These are phyloP conservation scores for Riparia riparia DNA, from an alignment of 2,113 vertebrate species.

Conservation along the genomic window DNA sequence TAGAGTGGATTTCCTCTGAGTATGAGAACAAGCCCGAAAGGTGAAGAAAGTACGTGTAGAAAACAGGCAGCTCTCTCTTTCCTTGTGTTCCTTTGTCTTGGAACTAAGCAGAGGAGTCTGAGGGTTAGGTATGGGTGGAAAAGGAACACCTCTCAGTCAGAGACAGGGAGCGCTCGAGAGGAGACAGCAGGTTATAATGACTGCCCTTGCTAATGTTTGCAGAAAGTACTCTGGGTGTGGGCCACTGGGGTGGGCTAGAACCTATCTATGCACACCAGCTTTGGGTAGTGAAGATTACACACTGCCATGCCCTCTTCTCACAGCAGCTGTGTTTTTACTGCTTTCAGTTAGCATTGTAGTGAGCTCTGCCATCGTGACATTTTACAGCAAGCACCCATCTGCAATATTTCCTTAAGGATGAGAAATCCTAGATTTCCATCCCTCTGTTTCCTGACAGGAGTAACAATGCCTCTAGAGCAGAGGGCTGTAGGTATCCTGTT, in stretches of 20 bases:
- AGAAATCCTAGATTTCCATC: conserved; percentile 16
- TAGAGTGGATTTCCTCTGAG: background rate
- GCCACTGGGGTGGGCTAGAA: background rate
- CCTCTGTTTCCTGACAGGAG: background rate
- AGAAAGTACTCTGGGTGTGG: background rate
- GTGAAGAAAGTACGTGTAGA: background rate
- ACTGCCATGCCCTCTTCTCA: background rate
- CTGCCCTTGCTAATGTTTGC: background rate
- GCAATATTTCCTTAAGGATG: background rate
- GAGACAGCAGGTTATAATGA: background rate
- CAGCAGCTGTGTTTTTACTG: background rate
- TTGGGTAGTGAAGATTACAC: background rate
- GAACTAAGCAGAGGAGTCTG: background rate
- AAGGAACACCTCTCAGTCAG: background rate
- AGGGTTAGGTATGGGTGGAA: background rate
- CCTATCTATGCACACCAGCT: background rate
- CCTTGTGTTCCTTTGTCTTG: background rate
- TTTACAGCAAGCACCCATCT: background rate
- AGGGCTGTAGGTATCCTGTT: background rate
- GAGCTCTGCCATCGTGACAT: background rate
- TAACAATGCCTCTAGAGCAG: background rate
- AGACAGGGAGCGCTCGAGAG: background rate
- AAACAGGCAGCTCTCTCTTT: background rate
- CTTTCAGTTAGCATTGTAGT: background rate
- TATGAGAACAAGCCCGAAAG: background rate